phyloP scores from a whole-genome alignment of 2,888 invertebrate species.

The Ctena decussata region DNA sequence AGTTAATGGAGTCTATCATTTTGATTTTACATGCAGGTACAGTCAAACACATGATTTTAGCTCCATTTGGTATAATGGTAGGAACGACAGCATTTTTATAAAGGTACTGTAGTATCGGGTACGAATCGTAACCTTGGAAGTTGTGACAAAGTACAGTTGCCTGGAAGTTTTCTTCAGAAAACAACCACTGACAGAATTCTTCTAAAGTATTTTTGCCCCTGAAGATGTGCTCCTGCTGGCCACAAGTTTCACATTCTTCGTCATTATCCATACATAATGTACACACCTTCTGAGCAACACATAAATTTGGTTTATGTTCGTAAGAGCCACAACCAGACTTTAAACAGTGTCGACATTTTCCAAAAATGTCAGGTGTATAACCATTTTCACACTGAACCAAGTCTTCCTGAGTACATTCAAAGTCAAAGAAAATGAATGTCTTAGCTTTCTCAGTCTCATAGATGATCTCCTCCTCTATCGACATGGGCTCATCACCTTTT shows the following conservation, averaged over 20 bases:
- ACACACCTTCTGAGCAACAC: conserved; percentile 32
- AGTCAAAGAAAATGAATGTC: conserved; percentile 23
- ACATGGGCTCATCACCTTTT: not conserved
- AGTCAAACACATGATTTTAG: not conserved
- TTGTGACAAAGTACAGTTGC: not conserved
- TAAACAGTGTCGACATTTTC: conserved; percentile 21
- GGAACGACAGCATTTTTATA: not conserved
- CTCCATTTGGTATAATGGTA: not conserved
- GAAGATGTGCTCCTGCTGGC: not conserved
- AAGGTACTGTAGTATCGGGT: not conserved
- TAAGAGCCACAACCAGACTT: conserved; percentile 13
- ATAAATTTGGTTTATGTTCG: conserved; percentile 21
- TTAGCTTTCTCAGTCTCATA: not conserved
- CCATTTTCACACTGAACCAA: conserved; percentile 9
- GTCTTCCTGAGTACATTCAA: conserved; percentile 29
- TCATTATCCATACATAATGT: conserved; percentile 1
- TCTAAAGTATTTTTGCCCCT: not conserved
- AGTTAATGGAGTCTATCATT: conserved; percentile 18
- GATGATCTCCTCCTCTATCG: conserved; percentile 1
- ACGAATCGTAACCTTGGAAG: not conserved
- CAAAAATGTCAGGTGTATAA: not conserved
- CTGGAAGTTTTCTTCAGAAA: not conserved
- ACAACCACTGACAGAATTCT: not conserved
- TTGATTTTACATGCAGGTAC: conserved; percentile 15
- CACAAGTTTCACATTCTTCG: conserved; percentile 19